A percentile compares a stretch with the other conserved stretches of the same genome.
phyloP scores from a whole-genome alignment of 2,113 vertebrate genomes.

The Columbina picui region DNA sequence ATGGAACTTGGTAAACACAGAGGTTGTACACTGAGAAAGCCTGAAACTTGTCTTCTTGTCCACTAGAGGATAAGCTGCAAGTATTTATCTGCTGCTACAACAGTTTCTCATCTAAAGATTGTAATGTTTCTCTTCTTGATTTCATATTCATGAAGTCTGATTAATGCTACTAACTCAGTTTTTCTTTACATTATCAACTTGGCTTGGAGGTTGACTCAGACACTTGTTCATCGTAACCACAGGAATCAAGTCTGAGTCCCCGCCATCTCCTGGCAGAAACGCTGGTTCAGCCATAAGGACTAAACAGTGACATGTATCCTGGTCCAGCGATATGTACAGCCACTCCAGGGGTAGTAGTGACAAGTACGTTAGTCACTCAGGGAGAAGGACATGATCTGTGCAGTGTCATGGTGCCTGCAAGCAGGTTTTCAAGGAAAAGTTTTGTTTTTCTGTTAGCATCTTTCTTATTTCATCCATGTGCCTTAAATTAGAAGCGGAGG shows the following conservation, averaged over 20 bases:
- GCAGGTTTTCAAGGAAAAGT: not conserved
- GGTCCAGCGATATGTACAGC: fast-evolving
- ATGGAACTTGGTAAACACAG: not conserved
- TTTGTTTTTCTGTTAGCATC: not conserved
- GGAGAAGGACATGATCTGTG: not conserved
- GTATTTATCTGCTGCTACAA: not conserved
- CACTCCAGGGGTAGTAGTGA: not conserved
- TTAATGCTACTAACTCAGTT: not conserved
- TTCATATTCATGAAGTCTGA: not conserved
- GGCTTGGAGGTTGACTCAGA: not conserved
- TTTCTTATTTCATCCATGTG: not conserved
- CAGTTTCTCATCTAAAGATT: not conserved
- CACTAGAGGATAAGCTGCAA: not conserved
- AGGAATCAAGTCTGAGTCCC: not conserved
- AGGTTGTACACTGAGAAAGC: not conserved
- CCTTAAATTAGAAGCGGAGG: not conserved
- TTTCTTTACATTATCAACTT: not conserved
- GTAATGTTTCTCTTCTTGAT: not conserved
- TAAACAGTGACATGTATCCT: not conserved
- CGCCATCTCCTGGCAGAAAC: not conserved
- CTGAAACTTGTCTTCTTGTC: not conserved
- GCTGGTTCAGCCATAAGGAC: not conserved
- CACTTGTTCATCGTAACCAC: not conserved
- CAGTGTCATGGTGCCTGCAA: not conserved
- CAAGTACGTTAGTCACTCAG: fast-evolving